Base-by-base conservation (phyloP, 2,888 invertebrate species). In the Limnephilus auricula region DNA sequence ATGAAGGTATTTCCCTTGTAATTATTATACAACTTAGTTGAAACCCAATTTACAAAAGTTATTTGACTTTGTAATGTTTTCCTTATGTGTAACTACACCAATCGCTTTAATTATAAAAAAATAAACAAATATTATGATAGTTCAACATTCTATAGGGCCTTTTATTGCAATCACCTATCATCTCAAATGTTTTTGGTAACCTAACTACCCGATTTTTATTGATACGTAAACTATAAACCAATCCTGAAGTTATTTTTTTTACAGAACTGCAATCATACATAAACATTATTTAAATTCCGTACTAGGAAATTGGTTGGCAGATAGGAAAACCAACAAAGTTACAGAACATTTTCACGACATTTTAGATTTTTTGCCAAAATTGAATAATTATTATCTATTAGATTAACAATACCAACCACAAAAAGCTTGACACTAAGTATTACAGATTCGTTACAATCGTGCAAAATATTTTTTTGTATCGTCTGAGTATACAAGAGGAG, bases 1-100 rank as follows among this genome's bases (percentile, higher is more conserved):
- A 94, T 95, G 92, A 95, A 95, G 95, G 96, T 96, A 92, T 82
- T 40, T 32, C 12, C n/a, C 25, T 65, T 65, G 6, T n/a, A 25
- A 25, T n/a, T 65, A 50, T 18, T 15, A 50, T n/a, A 15, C 15
- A 45, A 50, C 50, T 50, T 25, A 30, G 15, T 45, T 15, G 45
- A 15, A 2, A 45, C 45, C 45, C 13, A 50, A 18, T 18, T 50
- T 18, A 50, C 18, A 18, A 50, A 18, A 50, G 6, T 5, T 15
- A 6, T 65, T 65, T 18, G 25, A 25, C 25, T 18, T 18, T 15
- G 0, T 6, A 65, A 65, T 25, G 5, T 65, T 50, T 18, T 3
- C 13, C 15, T 18, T 18, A 18, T 50, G 6, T 25, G 2, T 65
- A 25, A 65, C 25, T 65, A 65, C 18, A 25, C 65, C 9, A 25